These are phyloP conservation scores for Mythimna vitellina DNA, from an alignment of 2,888 invertebrate genomes.

Conservation along the genomic window DNA sequence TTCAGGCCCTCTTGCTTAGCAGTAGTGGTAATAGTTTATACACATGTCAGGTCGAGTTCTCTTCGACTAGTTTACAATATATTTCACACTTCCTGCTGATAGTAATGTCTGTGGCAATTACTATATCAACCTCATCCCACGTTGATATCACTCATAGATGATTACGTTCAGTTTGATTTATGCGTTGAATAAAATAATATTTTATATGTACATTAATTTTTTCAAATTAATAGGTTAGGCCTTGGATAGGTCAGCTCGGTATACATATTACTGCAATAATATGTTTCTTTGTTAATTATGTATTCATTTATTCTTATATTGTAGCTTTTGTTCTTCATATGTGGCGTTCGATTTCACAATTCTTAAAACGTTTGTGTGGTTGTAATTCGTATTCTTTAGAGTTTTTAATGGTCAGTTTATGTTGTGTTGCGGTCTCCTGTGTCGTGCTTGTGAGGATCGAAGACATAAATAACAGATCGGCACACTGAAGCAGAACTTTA, in stretches of 20 bases:
- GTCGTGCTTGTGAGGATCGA: slow-evolving; percentile 11
- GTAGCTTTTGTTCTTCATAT: slow-evolving; percentile 31
- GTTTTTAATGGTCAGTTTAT: slow-evolving; percentile 21
- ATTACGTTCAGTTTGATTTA: slow-evolving; percentile 53
- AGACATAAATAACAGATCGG: slow-evolving; percentile 67
- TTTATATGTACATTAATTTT: slow-evolving; percentile 39
- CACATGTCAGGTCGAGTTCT: slow-evolving; percentile 30
- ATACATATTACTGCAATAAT: slow-evolving; percentile 32
- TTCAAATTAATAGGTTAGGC: slow-evolving; percentile 55
- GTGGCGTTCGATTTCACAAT: slow-evolving; percentile 36
- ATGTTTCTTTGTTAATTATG: slow-evolving; percentile 18
- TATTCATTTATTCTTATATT: slow-evolving; percentile 34
- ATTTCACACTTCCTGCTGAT: slow-evolving; percentile 47
- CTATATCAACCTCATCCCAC: slow-evolving; percentile 31
- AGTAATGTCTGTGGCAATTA: slow-evolving; percentile 53
- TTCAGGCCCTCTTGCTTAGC: not conserved
- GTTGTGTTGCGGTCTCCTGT: slow-evolving; percentile 11
- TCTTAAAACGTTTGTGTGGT: slow-evolving; percentile 11
- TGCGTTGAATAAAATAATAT: slow-evolving; percentile 51
- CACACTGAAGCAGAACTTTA: slow-evolving; percentile 61
- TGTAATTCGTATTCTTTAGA: slow-evolving; percentile 18
- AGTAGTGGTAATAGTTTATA: slow-evolving; percentile 21
- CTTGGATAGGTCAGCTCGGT: slow-evolving; percentile 54
- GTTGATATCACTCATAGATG: slow-evolving; percentile 48
- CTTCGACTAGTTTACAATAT: slow-evolving; percentile 14